A percentile compares a stretch with the other conserved stretches of the same genome.
These are phyloP conservation scores for Pterobdella sp. DNA, from an alignment of 2,888 invertebrate genomes.

Conservation along the genomic window DNA sequence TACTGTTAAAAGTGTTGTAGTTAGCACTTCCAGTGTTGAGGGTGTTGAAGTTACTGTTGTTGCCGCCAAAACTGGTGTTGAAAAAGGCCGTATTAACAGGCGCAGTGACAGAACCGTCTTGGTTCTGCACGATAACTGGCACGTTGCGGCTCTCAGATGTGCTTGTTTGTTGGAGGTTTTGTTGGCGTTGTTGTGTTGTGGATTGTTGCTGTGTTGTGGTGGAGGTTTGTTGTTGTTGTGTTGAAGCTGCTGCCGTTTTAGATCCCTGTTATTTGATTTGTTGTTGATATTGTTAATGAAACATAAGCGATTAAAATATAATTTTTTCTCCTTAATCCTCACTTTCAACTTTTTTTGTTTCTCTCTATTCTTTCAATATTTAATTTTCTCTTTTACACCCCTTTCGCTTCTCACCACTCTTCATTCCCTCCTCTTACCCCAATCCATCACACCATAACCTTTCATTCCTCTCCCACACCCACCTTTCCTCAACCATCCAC, in stretches of 20 bases:
- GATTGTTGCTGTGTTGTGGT: neutral
- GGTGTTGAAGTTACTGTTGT: slow-evolving; percentile 26
- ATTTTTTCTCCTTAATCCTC: too few relatives aligned
- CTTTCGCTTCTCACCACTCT: too few relatives aligned
- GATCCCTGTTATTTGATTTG: slow-evolving; percentile 1
- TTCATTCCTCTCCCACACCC: too few relatives aligned
- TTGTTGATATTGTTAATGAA: too few relatives aligned
- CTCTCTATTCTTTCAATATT: too few relatives aligned
- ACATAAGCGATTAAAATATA: too few relatives aligned
- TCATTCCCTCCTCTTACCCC: too few relatives aligned
- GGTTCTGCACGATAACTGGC: slow-evolving; percentile 22
- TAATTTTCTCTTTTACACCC: too few relatives aligned
- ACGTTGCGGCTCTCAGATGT: neutral
- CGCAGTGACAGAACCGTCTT: slow-evolving; percentile 12
- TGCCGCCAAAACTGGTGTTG: slow-evolving; percentile 15
- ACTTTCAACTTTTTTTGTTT: too few relatives aligned
- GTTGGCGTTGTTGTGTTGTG: neutral
- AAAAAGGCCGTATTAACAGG: slow-evolving; percentile 18
- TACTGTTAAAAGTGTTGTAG: slow-evolving; percentile 29
- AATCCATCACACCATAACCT: too few relatives aligned
- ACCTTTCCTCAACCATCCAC: too few relatives aligned
- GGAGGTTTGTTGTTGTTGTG: neutral
- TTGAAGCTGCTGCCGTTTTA: neutral
- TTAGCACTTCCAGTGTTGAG: neutral
- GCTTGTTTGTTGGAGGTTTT: neutral